A percentile compares a stretch with the other conserved stretches of the same genome.
Evolutionary conservation across 2,888 invertebrate genomes (phyloP).

Genomic region (Himalopsyche kuldschensis): DNA sequence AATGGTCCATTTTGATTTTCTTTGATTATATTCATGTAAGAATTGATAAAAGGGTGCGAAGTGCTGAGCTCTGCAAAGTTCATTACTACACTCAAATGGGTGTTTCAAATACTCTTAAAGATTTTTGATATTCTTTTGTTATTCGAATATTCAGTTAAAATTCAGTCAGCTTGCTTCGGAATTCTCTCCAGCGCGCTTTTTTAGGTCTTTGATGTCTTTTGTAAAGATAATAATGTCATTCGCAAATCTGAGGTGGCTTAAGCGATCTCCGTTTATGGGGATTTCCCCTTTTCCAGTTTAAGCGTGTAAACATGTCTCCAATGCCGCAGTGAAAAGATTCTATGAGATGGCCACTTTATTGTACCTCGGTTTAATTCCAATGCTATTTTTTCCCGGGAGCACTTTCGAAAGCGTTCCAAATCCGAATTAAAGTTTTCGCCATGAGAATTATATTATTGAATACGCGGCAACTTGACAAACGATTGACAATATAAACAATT

Average conservation of each 20-base stretch:
- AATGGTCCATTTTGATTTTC: too few relatives aligned
- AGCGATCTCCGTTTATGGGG: background rate
- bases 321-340: background rate
- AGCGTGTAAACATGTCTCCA: background rate
- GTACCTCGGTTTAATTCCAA: background rate
- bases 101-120: background rate
- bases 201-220: background rate
- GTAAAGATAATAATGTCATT: conserved; percentile 1
- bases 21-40: too few relatives aligned
- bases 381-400: background rate
- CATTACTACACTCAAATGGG: background rate
- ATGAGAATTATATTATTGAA: too few relatives aligned
- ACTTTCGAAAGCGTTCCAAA: background rate
- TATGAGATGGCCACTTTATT: background rate
- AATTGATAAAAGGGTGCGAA: background rate
- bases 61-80: background rate
- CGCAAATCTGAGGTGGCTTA: conserved; percentile 1
- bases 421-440: background rate
- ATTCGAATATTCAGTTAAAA: background rate
- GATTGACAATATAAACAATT: too few relatives aligned
- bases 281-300: background rate
- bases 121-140: background rate
- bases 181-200: background rate
- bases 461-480: too few relatives aligned
- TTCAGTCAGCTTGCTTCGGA: background rate